A percentile compares a stretch with the other conserved stretches of the same genome.
Evolutionary conservation across 2,888 invertebrate species (phyloP).

Genomic region (Torymus texanus): DNA sequence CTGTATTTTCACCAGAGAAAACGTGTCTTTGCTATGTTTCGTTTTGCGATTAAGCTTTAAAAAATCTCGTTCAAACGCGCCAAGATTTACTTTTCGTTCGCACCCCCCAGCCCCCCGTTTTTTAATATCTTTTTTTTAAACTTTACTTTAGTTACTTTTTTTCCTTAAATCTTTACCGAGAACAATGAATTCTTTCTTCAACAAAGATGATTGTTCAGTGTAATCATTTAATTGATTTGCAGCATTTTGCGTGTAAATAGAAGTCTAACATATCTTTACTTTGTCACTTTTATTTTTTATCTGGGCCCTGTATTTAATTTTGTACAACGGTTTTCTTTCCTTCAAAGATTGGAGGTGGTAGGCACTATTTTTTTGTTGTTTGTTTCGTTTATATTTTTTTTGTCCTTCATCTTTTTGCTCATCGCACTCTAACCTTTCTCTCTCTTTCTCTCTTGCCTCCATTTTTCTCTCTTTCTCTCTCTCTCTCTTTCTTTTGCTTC

Average conservation of each 20-base stretch:
- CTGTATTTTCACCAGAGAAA: conserved; percentile 46
- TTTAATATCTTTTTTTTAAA: conserved; percentile 18
- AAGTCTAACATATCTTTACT: conserved; percentile 62
- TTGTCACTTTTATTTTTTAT: conserved; percentile 60
- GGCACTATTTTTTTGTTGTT: conserved; percentile 69
- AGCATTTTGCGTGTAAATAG: conserved; percentile 63
- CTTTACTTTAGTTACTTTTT: conserved; percentile 11
- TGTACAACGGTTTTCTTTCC: conserved; percentile 68
- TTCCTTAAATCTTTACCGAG: conserved; percentile 38
- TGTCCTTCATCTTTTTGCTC: conserved; percentile 38
- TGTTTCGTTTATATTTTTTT: conserved; percentile 57
- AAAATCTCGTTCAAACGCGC: conserved; percentile 35
- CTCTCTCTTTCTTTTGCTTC: conserved; percentile 10
- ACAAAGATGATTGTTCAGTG: conserved; percentile 62
- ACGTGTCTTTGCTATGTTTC: conserved; percentile 36
- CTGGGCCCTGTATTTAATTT: conserved; percentile 73
- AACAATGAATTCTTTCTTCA: conserved; percentile 50
- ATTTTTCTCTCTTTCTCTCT: conserved; percentile 17
- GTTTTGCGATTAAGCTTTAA: conserved; percentile 38
- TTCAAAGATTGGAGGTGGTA: conserved; percentile 68
- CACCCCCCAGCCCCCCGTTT: conserved; percentile 11
- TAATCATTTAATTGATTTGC: conserved; percentile 58
- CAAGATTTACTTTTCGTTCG: conserved; percentile 27
- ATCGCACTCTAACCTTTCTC: conserved; percentile 34
- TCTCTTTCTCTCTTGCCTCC: conserved; percentile 10